Evolutionary conservation across 1,140 invertebrate genomes (phyloP).

Genomic region (Coenobita brevimanus): DNA sequence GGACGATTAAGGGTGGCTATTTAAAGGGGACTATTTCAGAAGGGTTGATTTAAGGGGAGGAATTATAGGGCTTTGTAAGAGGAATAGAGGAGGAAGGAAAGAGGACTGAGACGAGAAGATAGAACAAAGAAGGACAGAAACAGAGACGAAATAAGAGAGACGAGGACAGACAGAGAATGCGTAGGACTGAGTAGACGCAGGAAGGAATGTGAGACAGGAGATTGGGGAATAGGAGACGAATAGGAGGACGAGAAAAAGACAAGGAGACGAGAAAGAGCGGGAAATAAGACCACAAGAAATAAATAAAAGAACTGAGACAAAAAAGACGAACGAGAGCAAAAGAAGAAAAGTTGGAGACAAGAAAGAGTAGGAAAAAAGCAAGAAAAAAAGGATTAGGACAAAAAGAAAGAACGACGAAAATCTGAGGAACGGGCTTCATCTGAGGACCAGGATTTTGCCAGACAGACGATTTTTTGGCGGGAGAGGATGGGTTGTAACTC

Average conservation of each 20-base stretch:
- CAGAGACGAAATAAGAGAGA: neutral
- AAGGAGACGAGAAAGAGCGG: neutral
- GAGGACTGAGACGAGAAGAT: neutral
- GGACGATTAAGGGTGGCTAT: no score
- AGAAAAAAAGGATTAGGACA: neutral
- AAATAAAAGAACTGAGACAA: neutral
- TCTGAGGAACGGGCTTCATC: neutral
- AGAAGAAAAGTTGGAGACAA: no score
- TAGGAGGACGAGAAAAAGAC: neutral
- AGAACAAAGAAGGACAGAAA: neutral
- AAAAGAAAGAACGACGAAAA: neutral
- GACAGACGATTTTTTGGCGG: neutral
- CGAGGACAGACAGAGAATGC: neutral
- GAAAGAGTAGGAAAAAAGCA: neutral
- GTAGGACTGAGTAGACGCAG: neutral
- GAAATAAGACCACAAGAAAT: no score
- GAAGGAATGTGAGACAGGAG: neutral
- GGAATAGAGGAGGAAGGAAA: neutral
- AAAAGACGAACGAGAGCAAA: neutral
- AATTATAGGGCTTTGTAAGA: no score
- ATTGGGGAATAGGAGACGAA: neutral
- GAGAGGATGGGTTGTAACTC: slow-evolving; percentile 36
- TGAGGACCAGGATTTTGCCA: neutral
- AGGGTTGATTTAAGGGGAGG: no score
- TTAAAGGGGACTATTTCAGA: no score